Base-by-base conservation (phyloP, 2,888 invertebrate species). In the Scelioninae gen. 1 region DNA sequence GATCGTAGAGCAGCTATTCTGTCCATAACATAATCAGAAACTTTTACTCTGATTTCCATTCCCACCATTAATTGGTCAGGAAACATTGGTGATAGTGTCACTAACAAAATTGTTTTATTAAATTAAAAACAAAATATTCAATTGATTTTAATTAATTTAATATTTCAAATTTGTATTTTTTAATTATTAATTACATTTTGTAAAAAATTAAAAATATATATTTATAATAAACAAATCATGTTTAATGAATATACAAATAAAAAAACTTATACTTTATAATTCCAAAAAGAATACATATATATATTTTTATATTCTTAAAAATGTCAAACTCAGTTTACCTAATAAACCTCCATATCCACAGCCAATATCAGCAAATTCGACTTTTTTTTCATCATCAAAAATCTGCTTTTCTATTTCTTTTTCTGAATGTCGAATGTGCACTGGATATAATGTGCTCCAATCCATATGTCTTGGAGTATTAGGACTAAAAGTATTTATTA, bases 331-430 rank as follows among this genome's bases (percentile, higher is more conserved):
- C 45, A 63, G 78, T 87, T 86, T 93, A 96, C 96, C 95, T 86
- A 98, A 92, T 72, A 99, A 93, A 10, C 99, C 99, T 32, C 99
- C 99, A 93, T 99, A 99, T 0, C 99, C 99, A 93, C 99, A 99
- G 0, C 99, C 99, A 87, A 99, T 95, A 93, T 99, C 99, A 31
- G 97, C 96, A 93, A 98, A 98, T 92, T 98, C 96, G 0, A 99
- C 65, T 69, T 56, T n/a, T 72, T 86, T 90, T 43, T 53, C 66
- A 16, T 40, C 31, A 11, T 31, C 8, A 40, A 92, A 83, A 51
- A 68, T 87, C 9, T 87, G 82, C 3, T 88, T 85, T 51, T 93
- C 88, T 0, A 90, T 90, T 56, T 92, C 89, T 53, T 92, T 88
- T 4, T 88, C 88, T 8, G 69, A 43, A 6, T 38, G 66, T 40